Evolutionary conservation across 1,140 invertebrate genomes (phyloP), one percentile per base, ranked within the genome.

Genomic region (Bradynema listronoti): DNA sequence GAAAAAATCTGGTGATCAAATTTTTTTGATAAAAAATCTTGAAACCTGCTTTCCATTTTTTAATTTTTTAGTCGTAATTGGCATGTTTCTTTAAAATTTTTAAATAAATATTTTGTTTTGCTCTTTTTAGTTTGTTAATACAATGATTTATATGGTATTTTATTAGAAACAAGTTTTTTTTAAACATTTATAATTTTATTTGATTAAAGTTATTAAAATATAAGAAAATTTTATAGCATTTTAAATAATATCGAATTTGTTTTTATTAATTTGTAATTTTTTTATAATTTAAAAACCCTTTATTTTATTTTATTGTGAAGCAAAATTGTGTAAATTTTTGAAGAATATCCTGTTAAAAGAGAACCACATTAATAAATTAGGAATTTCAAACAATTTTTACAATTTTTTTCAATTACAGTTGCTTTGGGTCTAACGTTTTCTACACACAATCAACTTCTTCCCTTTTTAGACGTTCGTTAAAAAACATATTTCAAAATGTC

Each of bases 401-500:
- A 43, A 53, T 9, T 56, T 42, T 30, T 22, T 30, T 47, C 25
- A 52, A 22, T 33, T 52, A 9, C 46, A 9, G 9, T 47, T 47
- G 41, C 41, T 1, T 36, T 14, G 16, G 32, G n/a, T 32, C 29
- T 49, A 22, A 56, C 24, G 14, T 54, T 54, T 46, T n/a, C n/a
- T n/a, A n/a, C n/a, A n/a, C n/a, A n/a, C n/a, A n/a, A n/a, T n/a
- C n/a, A n/a, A n/a, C n/a, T n/a, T n/a, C n/a, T n/a, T n/a, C n/a
- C n/a, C n/a, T n/a, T n/a, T n/a, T n/a, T n/a, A n/a, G n/a, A n/a
- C n/a, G n/a, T n/a, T n/a, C n/a, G n/a, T n/a, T n/a, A n/a, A n/a
- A n/a, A n/a, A n/a, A n/a, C n/a, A n/a, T n/a, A n/a, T n/a, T n/a
- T 27, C 47, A 50, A 3, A 50, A 50, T 50, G 47, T 50, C 47